These are phyloP conservation scores for Stenurella melanura DNA, from an alignment of 2,888 invertebrate species.

Conservation along the genomic window DNA sequence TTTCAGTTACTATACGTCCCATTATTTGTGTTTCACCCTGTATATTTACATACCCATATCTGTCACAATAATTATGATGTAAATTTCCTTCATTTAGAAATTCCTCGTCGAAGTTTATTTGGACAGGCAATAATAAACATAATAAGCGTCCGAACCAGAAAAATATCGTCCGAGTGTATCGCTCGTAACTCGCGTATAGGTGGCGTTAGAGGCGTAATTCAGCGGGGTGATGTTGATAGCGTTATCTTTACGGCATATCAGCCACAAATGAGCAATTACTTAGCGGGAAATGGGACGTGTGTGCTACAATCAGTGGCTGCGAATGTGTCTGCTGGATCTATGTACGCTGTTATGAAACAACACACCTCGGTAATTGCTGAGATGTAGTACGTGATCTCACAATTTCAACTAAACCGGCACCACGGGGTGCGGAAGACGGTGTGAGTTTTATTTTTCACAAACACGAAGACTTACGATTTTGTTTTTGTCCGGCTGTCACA, in stretches of 20 bases:
- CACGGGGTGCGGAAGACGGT: slow-evolving; percentile 2
- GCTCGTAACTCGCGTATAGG: slow-evolving; percentile 15
- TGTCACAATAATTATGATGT: too few species aligned
- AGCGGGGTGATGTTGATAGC: slow-evolving; percentile 52
- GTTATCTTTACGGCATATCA: slow-evolving; percentile 62
- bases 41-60: too few species aligned
- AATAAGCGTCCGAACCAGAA: neutral
- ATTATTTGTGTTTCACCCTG: too few species aligned
- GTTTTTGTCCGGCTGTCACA: too few species aligned
- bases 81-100: neutral
- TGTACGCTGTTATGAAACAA: slow-evolving; percentile 48
- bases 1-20: too few species aligned
- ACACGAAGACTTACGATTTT: neutral
- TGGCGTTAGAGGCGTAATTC: slow-evolving; percentile 29
- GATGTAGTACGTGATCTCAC: slow-evolving; percentile 50
- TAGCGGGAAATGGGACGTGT: slow-evolving; percentile 62
- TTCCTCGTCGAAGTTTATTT: neutral
- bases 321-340: slow-evolving; percentile 46
- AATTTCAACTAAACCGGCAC: slow-evolving; percentile 22
- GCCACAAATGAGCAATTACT: slow-evolving; percentile 68
- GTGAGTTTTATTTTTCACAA: neutral
- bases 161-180: neutral
- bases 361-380: slow-evolving; percentile 51
- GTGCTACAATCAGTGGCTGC: slow-evolving; percentile 51
- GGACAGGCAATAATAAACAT: neutral